A percentile compares a stretch with the other conserved stretches of the same genome.
Conservation (phyloP, 2,113 vertebrate genomes). For the Pelmatolapia mariae region DNA sequence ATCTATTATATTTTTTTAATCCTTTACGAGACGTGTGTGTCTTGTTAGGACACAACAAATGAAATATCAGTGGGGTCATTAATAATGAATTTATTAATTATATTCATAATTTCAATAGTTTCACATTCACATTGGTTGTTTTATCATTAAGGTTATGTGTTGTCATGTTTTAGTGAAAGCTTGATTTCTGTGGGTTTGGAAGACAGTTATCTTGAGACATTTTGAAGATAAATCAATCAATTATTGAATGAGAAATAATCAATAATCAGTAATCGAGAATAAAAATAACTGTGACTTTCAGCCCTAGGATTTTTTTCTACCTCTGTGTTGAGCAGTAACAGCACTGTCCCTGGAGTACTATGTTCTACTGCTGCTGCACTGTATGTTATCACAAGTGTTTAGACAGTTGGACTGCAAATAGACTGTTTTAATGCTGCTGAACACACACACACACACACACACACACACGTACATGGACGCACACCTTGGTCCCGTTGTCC, state of each 20-base stretch:
- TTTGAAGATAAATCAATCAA: neutral
- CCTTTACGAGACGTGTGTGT: neutral
- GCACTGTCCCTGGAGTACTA: conserved; percentile 1
- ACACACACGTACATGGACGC: neutral
- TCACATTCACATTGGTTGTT: neutral
- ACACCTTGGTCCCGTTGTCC: conserved; percentile 35
- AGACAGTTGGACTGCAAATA: conserved; percentile 56
- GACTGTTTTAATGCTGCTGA: conserved; percentile 25
- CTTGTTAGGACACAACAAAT: neutral
- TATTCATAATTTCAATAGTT: neutral
- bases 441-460: neutral
- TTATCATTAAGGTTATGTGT: neutral
- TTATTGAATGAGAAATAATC: neutral
- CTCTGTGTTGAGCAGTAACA: neutral
- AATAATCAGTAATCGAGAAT: neutral
- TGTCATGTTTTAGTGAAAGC: neutral
- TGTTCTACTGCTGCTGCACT: conserved; percentile 7
- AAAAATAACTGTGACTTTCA: neutral
- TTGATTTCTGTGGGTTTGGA: neutral
- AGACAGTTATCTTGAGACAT: neutral
- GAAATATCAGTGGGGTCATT: neutral
- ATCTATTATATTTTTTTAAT: neutral
- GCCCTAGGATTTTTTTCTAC: neutral
- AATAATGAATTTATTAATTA: neutral
- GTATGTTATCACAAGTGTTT: conserved; percentile 61